phyloP scores from a whole-genome alignment of 2,797 vertebrate genomes.

The Brachyrhaphis roseni region DNA sequence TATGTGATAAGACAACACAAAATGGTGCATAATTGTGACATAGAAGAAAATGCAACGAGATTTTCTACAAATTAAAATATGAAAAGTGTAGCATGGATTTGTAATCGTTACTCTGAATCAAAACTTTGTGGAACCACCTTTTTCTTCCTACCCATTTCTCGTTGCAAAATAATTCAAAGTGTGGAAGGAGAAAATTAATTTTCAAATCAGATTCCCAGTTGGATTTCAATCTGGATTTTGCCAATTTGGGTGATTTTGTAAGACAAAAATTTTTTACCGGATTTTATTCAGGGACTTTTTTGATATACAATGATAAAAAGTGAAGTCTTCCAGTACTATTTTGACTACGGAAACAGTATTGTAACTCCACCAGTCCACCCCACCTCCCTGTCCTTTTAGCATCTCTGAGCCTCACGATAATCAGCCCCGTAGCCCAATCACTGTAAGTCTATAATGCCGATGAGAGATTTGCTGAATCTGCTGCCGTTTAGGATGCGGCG shows the following conservation, averaged over 20 bases:
- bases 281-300: background rate
- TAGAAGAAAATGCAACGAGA: background rate
- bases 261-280: background rate
- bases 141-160: no score
- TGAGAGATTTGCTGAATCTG: constrained; percentile 85
- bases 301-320: background rate
- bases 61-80: background rate
- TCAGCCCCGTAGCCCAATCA: constrained; percentile 63
- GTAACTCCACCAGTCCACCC: constrained; percentile 4
- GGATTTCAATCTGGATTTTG: background rate
- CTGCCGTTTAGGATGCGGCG: constrained; percentile 80
- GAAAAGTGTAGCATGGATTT: background rate
- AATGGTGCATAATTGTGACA: background rate
- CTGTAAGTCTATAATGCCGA: constrained; percentile 84
- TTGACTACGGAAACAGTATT: background rate
- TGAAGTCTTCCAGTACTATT: background rate
- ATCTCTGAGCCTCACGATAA: constrained; percentile 46
- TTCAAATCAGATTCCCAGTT: background rate
- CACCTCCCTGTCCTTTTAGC: constrained; percentile 3
- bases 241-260: background rate
- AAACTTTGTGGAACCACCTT: background rate
- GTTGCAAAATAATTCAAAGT: no score
- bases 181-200: background rate
- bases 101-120: background rate
- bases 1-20: background rate